Base-by-base conservation (phyloP, 2,888 invertebrate species). In the Hydrotaea diabolus region DNA sequence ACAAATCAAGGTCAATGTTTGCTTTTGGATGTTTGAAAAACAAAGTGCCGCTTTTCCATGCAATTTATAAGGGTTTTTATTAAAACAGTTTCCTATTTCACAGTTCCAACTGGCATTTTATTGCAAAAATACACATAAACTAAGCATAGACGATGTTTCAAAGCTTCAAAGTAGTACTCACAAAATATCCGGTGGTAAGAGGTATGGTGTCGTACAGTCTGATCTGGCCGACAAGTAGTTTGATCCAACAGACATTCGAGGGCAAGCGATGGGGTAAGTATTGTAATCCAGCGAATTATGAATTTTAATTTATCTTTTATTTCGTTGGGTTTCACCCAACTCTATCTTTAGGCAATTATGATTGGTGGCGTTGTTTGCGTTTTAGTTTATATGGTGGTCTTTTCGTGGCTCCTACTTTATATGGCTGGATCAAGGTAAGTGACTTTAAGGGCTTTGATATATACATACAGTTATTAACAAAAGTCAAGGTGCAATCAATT, bases 341-440 rank as follows among this genome's bases (percentile, higher is more conserved):
- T 69, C 0, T 53, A 57, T 3, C 59, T 80, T 39, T 2, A 93
- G 94, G 93, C 57, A 93, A 92, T 85, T 95, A 94, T 90, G 95
- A 96, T 89, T 95, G 95, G 95, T 93, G 93, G 92, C 94, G 96
- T 89, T 94, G 95, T 86, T 92, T 95, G 49, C 93, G 96, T 83
- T 97, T 95, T 92, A 95, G 96, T 88, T 89, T 96, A 72, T 97
- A 96, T 91, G 97, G 97, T n/a, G 95, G 96, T 9, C 94, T 96
- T 69, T 96, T 96, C 91, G 96, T 96, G 21, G 97, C 97, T 0
- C 97, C 97, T 15, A 96, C 96, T 5, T 92, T 97, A 0, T 97
- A 96, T 89, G 94, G 94, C 78, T 97, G 97, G 97, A 93, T 97
- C 66, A 95, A 95, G 90, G 91, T 96, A 85, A 72, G n/a, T 39